Percentiles rank a stretch among this genome's conserved stretches.
phyloP scores from a whole-genome alignment of 2,113 vertebrate species.

The Terrapene triunguis region DNA sequence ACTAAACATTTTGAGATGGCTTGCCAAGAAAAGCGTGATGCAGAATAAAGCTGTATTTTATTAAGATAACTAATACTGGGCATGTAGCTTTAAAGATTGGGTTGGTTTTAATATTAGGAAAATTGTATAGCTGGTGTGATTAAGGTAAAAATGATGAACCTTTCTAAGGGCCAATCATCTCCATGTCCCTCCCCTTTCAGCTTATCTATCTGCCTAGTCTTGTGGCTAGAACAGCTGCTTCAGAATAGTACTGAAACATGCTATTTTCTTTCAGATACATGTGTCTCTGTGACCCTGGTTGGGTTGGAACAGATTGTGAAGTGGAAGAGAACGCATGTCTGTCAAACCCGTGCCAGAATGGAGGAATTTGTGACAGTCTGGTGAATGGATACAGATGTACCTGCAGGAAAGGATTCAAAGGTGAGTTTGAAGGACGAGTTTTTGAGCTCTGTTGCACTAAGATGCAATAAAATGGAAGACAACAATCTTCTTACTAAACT shows the following conservation, averaged over 20 bases:
- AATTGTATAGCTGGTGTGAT: neutral
- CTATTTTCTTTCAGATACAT: conserved; percentile 83
- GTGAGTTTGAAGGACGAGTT: conserved; percentile 66
- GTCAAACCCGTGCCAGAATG: conserved; percentile 89
- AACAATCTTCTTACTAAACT: neutral
- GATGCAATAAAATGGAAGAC: too few species aligned
- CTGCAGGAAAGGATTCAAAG: conserved; percentile 90
- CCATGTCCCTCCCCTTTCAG: neutral
- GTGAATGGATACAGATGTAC: conserved; percentile 89
- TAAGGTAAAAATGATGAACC: neutral
- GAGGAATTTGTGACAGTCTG: conserved; percentile 86
- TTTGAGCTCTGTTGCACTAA: neutral
- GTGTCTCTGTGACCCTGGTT: conserved; percentile 90
- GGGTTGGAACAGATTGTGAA: conserved; percentile 89
- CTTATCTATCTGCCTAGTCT: neutral
- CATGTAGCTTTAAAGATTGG: conserved; percentile 25
- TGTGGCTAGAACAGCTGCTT: neutral
- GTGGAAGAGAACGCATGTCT: conserved; percentile 90
- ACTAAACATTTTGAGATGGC: conserved; percentile 43
- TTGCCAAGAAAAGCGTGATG: conserved; percentile 30
- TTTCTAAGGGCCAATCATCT: neutral
- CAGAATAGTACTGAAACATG: conserved; percentile 4
- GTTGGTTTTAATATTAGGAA: conserved; percentile 31
- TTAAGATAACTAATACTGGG: neutral
- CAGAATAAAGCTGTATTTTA: conserved; percentile 34